phyloP scores from a whole-genome alignment of 2,888 invertebrate species.

The Heliconius charithonia region DNA sequence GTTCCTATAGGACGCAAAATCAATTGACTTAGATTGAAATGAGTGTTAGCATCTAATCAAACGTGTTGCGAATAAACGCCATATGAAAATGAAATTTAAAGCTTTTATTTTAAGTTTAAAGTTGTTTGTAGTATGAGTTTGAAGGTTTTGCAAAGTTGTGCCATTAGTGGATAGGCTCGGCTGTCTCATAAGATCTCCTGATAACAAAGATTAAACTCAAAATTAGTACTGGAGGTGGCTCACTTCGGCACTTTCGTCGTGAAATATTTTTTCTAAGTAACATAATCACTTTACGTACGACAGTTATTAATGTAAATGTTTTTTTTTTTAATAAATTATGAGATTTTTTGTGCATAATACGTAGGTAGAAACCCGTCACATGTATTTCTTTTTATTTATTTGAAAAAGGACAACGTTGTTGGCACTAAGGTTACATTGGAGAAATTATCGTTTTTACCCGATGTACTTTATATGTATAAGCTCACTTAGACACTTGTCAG shows the following conservation, averaged over 20 bases:
- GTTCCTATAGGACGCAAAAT: conserved; percentile 43
- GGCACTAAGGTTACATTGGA: too few species aligned
- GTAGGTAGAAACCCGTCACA: too few species aligned
- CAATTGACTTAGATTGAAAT: conserved; percentile 32
- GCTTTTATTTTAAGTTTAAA: conserved; percentile 46
- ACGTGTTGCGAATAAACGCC: conserved; percentile 59
- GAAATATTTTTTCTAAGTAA: conserved; percentile 37
- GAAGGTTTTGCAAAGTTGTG: conserved; percentile 62
- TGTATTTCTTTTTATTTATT: too few species aligned
- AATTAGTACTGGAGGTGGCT: conserved; percentile 52
- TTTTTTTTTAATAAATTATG: not conserved
- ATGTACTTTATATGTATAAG: too few species aligned
- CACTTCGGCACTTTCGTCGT: conserved; percentile 36
- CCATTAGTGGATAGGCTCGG: conserved; percentile 65
- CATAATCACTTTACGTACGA: conserved; percentile 8
- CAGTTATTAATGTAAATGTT: not conserved
- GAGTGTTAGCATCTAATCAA: conserved; percentile 68
- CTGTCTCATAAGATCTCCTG: conserved; percentile 66
- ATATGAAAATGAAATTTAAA: conserved; percentile 49
- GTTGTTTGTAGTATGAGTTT: conserved; percentile 42
- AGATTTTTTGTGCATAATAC: not conserved
- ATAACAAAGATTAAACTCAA: conserved; percentile 60
- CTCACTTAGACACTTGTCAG: too few species aligned
- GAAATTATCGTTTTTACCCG: too few species aligned
- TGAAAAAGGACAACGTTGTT: too few species aligned